phyloP scores from a whole-genome alignment of 2,888 invertebrate species.

The Apodemia hepburni region DNA sequence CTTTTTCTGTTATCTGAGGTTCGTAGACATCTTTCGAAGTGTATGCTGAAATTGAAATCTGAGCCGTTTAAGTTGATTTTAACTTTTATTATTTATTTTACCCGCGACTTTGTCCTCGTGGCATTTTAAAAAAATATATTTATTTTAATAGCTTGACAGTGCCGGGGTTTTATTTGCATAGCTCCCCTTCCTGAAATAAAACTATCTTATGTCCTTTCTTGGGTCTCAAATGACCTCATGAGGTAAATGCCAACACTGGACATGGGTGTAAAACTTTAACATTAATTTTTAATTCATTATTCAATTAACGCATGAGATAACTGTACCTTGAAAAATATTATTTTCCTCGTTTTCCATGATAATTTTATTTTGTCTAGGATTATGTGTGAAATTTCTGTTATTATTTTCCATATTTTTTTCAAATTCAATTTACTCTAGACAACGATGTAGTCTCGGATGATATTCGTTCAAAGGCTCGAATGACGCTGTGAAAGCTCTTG shows the following conservation, averaged over 20 bases:
- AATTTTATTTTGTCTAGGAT: slow-evolving; percentile 26
- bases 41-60: slow-evolving; percentile 41
- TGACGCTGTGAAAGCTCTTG: slow-evolving; percentile 48
- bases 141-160: no score
- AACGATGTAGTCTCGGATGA: slow-evolving; percentile 20
- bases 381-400: slow-evolving; percentile 41
- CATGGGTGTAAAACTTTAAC: no score
- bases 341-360: slow-evolving; percentile 31
- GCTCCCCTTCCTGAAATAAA: no score
- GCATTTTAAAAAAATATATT: no score
- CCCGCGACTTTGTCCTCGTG: no score
- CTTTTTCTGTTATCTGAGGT: slow-evolving; percentile 73
- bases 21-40: slow-evolving; percentile 59
- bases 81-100: no score
- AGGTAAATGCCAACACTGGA: no score
- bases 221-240: no score
- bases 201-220: no score
- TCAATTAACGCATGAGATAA: no score
- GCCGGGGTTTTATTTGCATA: no score
- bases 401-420: slow-evolving; percentile 39
- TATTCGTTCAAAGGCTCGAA: slow-evolving; percentile 29
- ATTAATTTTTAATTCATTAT: no score
- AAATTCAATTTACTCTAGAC: slow-evolving; percentile 25
- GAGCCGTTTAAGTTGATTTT: not conserved
- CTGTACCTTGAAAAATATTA: slow-evolving; percentile 29